Evolutionary conservation across 2,113 vertebrate species (phyloP).

Genomic region (Eulemur rufifrons): DNA sequence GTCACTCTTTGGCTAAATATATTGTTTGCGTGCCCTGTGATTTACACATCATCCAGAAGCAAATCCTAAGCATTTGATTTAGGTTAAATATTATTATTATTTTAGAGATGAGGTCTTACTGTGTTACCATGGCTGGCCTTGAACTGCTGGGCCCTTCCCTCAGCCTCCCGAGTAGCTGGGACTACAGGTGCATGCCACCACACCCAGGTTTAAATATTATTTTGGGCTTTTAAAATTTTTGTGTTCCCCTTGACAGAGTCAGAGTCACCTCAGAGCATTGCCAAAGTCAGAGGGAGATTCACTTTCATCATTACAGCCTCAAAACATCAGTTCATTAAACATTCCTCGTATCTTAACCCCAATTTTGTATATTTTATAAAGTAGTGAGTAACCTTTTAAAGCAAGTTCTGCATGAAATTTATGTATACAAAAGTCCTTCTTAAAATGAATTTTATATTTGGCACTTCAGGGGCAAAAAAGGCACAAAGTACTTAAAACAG

Average conservation of each 20-base stretch:
- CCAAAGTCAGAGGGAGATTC: background rate
- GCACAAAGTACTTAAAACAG: slow-evolving; percentile 17
- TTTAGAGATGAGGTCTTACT: background rate
- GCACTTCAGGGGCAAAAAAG: slow-evolving; percentile 12
- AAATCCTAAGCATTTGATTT: slow-evolving; percentile 21
- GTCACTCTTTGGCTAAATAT: background rate
- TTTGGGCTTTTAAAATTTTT: slow-evolving; percentile 42
- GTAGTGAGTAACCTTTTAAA: slow-evolving; percentile 31
- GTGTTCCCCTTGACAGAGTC: background rate
- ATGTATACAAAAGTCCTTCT: background rate
- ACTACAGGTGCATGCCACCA: background rate
- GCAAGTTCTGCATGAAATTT: background rate
- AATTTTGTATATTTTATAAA: slow-evolving; percentile 34
- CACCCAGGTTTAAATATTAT: background rate
- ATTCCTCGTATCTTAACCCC: background rate
- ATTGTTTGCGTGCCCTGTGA: background rate
- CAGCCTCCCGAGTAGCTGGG: background rate
- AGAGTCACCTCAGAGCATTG: background rate
- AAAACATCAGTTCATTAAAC: slow-evolving; percentile 30
- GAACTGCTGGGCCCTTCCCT: background rate
- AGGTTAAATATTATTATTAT: background rate
- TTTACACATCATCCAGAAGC: slow-evolving; percentile 13
- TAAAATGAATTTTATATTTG: slow-evolving; percentile 35
- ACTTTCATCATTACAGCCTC: background rate
- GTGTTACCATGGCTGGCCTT: background rate